Conservation (phyloP, 2,888 invertebrate genomes). For the Dryadula phaetusa region DNA sequence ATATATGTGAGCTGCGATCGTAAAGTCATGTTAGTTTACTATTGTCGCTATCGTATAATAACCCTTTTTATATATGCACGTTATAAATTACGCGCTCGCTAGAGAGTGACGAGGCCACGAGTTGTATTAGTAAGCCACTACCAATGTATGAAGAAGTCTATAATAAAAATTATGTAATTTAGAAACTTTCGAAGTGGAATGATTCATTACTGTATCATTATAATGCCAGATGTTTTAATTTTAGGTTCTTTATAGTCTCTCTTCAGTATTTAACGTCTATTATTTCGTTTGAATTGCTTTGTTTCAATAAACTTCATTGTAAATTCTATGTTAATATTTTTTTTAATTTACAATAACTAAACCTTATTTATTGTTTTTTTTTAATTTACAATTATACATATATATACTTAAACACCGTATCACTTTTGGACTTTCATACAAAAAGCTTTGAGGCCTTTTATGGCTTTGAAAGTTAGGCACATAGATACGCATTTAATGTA, state of each 20-base stretch:
- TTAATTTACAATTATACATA: too few relatives aligned
- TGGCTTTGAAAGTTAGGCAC: too few relatives aligned
- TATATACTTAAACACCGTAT: too few relatives aligned
- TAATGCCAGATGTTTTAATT: conserved; percentile 23
- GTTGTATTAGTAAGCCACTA: conserved; percentile 1
- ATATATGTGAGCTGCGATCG: conserved; percentile 3
- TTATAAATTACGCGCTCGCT: conserved; percentile 19
- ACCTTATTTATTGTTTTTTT: too few relatives aligned
- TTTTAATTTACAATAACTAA: too few relatives aligned
- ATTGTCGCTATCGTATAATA: conserved; percentile 22
- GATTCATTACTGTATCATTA: conserved; percentile 22
- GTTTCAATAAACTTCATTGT: not conserved
- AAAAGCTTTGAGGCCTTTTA: too few relatives aligned
- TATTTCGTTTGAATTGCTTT: not conserved
- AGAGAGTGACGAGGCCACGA: conserved; percentile 15
- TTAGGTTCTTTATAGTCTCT: not conserved
- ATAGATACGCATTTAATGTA: too few relatives aligned
- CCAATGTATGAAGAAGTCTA: conserved; percentile 11
- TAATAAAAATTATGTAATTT: conserved; percentile 20
- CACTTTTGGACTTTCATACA: too few relatives aligned
- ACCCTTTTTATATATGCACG: conserved; percentile 15
- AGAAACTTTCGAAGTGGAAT: conserved; percentile 13
- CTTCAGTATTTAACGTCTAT: not conserved
- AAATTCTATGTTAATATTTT: too few relatives aligned
- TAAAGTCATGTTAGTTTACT: conserved; percentile 21